A percentile compares a stretch with the other conserved stretches of the same genome.
Conservation (phyloP, 2,113 vertebrate species). For the Platycercus adscitus region DNA sequence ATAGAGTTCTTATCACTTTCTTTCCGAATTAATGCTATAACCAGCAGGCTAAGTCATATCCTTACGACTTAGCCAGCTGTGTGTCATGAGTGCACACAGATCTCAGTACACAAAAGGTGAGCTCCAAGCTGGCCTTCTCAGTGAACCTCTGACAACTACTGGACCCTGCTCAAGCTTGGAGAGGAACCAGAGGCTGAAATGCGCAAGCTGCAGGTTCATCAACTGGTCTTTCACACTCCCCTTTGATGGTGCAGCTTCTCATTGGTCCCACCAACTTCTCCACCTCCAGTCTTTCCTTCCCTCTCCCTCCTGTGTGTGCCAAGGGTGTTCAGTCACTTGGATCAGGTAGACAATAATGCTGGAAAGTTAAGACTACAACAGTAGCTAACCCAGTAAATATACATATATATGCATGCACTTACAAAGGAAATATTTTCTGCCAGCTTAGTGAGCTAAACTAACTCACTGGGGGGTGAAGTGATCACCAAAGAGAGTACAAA, state of each 20-base stretch:
- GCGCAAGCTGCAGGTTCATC: background rate
- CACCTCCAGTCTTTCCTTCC: background rate
- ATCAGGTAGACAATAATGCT: background rate
- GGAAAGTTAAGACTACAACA: background rate
- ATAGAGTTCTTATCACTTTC: background rate
- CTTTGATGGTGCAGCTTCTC: background rate
- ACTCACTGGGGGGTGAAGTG: background rate
- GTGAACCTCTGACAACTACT: background rate
- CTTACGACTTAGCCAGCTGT: background rate
- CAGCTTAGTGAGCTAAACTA: background rate
- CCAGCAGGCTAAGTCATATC: background rate
- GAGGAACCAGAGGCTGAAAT: background rate
- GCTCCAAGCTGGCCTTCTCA: accelerated
- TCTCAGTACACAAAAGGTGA: accelerated
- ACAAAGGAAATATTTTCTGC: background rate
- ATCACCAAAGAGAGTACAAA: background rate
- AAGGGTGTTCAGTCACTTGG: background rate
- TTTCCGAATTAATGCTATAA: background rate
- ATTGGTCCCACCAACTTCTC: constrained; percentile 31
- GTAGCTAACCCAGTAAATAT: background rate
- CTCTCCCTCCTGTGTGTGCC: background rate
- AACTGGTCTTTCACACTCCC: background rate
- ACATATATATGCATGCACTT: too few species aligned
- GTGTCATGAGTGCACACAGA: accelerated
- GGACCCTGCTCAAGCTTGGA: background rate